phyloP scores from a whole-genome alignment of 2,888 invertebrate genomes.

The Lithophane socia region DNA sequence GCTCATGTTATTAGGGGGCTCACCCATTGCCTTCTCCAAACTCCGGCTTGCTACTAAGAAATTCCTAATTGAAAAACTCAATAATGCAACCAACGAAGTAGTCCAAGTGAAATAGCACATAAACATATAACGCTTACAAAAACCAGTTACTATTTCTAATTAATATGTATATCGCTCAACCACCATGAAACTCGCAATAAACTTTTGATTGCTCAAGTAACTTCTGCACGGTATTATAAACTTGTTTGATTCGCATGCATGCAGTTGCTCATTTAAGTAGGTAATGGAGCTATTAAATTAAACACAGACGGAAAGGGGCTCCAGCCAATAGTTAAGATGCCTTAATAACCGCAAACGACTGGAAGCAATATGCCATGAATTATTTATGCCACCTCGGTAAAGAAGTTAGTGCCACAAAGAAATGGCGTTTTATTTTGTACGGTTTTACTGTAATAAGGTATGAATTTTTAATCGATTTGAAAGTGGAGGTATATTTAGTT shows the following conservation, averaged over 20 bases:
- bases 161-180: slow-evolving; percentile 11
- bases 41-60: background rate
- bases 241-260: slow-evolving; percentile 73
- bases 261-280: slow-evolving; percentile 76
- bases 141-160: slow-evolving; percentile 12
- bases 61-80: background rate
- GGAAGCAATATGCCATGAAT: slow-evolving; percentile 75
- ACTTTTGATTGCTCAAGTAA: slow-evolving; percentile 53
- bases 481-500: background rate
- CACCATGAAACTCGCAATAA: slow-evolving; percentile 31
- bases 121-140: background rate
- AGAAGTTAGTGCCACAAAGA: slow-evolving; percentile 47
- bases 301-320: slow-evolving; percentile 73
- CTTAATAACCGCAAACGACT: slow-evolving; percentile 73
- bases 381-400: slow-evolving; percentile 66
- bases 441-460: slow-evolving; percentile 33
- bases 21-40: background rate
- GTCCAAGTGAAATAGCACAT: background rate
- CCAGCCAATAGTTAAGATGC: slow-evolving; percentile 76
- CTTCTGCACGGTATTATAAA: slow-evolving; percentile 66
- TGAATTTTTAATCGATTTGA: slow-evolving; percentile 28
- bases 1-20: too few relatives aligned
- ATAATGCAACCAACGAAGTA: background rate
- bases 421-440: slow-evolving; percentile 53
- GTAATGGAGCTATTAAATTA: slow-evolving; percentile 84